Conservation (phyloP, 2,888 invertebrate genomes). For the Polydesmus complanatus region DNA sequence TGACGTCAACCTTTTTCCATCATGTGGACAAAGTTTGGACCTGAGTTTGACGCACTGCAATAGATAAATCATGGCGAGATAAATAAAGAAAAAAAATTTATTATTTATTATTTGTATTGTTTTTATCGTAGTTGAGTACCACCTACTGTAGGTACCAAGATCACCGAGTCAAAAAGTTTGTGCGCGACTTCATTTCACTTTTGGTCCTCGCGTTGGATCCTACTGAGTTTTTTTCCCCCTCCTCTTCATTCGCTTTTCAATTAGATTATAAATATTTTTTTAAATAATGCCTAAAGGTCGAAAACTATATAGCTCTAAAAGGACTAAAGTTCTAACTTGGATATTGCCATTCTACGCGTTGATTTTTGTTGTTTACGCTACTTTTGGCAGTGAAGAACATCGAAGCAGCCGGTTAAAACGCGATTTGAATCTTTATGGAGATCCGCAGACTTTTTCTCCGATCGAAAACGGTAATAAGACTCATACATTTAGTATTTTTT, state of each 20-base stretch:
- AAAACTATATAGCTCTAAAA: background rate
- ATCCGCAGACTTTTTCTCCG: background rate
- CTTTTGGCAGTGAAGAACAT: slow-evolving; percentile 13
- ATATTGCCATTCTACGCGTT: slow-evolving; percentile 13
- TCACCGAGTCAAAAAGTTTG: too few relatives aligned
- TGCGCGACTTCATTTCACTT: too few relatives aligned
- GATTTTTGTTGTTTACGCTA: slow-evolving; percentile 7
- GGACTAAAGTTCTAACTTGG: slow-evolving; percentile 16
- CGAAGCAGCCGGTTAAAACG: background rate
- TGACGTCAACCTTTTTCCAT: background rate
- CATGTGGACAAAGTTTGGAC: background rate
- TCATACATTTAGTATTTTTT: background rate
- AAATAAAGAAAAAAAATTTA: too few relatives aligned
- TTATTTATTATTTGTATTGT: too few relatives aligned
- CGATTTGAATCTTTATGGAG: background rate
- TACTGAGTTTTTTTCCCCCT: background rate
- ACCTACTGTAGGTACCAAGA: too few relatives aligned
- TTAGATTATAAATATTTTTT: background rate
- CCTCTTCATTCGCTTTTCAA: background rate
- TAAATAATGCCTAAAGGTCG: background rate
- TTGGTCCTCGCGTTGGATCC: too few relatives aligned
- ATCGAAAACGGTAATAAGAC: background rate
- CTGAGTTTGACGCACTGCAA: background rate
- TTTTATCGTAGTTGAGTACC: too few relatives aligned
- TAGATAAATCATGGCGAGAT: too few relatives aligned